Conservation (phyloP, 2,113 vertebrate species). For the Clarias batrachus region DNA sequence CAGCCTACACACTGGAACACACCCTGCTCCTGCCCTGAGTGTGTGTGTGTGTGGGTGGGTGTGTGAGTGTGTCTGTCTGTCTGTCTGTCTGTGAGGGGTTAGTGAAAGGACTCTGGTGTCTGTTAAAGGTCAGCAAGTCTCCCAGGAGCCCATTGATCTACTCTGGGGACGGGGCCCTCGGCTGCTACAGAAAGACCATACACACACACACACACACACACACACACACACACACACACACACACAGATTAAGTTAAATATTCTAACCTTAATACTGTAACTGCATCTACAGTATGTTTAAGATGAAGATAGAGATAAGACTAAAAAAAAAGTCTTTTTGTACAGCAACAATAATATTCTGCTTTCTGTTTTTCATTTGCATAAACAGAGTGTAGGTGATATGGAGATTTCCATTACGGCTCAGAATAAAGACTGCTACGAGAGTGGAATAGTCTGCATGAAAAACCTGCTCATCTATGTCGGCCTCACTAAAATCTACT, state of each 20-base stretch:
- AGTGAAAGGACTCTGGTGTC: conserved; percentile 39
- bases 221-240: conserved; percentile 4
- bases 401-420: conserved; percentile 87
- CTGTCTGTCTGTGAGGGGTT: conserved; percentile 43
- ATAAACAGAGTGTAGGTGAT: conserved; percentile 81
- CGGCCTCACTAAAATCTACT: conserved; percentile 89
- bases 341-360: not conserved
- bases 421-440: conserved; percentile 97
- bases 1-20: conserved; percentile 52
- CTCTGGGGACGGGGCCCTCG: conserved; percentile 43
- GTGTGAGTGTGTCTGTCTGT: conserved; percentile 26
- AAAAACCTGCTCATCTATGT: conserved; percentile 91
- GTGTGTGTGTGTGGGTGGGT: conserved; percentile 29
- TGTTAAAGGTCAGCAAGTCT: conserved; percentile 55
- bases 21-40: conserved; percentile 48
- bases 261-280: not conserved
- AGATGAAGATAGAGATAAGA: not conserved
- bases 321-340: not conserved
- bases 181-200: conserved; percentile 24
- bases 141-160: conserved; percentile 54
- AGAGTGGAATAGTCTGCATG: conserved; percentile 95
- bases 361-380: conserved; percentile 16
- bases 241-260: not conserved
- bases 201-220: conserved; percentile 9
- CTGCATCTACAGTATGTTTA: not conserved